Base-by-base conservation (phyloP, 2,113 vertebrate species). In the Actenoides lindsayi region DNA sequence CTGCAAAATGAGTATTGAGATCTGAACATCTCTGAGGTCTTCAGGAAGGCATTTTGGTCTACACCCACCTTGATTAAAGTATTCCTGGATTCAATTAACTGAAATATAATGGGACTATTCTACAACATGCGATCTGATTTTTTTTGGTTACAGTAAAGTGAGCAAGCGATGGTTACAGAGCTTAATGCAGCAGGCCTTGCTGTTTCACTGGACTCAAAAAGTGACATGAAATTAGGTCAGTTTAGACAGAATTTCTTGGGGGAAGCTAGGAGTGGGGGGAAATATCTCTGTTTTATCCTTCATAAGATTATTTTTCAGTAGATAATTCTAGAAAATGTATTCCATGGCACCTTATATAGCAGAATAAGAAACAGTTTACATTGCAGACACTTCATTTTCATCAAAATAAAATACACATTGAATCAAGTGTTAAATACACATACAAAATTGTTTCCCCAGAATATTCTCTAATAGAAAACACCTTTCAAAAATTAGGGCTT, bases 91-190 rank as follows among this genome's bases (percentile, higher is more conserved):
- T 95, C 89, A 93, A 94, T 94, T 95, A 96, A 87, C 70, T 81
- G 53, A 91, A 95, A 89, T 79, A 91, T 82, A 95, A 92, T 85
- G 59, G 53, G 73, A 95, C 95, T 92, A 93, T 96, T 92, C 94
- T 41, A 87, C 54, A 89, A 83, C 59, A 87, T 39, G 77, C n/a
- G 65, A 91, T 94, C 44, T 82, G 77, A 59, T n/a, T 87, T 81
- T 81, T 94, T 92, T 60, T 89, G 1, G 68, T 96, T 95, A 87
- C 62, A 73, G 44, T 82, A 53, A 90, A 87, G 33, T 75, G 37
- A 92, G 33, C 0, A 20, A 90, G 53, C 2, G 4, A 28, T 87
- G 89, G 94, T 95, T 90, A 89, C 69, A 73, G 31, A 41, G 21
- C 53, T 90, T 89, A 91, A 53, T 91, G 59, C 74, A 85, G 24